Percentiles rank a stretch among this genome's conserved stretches.
phyloP scores from a whole-genome alignment of 2,113 vertebrate genomes.

The Etheostoma spectabile region DNA sequence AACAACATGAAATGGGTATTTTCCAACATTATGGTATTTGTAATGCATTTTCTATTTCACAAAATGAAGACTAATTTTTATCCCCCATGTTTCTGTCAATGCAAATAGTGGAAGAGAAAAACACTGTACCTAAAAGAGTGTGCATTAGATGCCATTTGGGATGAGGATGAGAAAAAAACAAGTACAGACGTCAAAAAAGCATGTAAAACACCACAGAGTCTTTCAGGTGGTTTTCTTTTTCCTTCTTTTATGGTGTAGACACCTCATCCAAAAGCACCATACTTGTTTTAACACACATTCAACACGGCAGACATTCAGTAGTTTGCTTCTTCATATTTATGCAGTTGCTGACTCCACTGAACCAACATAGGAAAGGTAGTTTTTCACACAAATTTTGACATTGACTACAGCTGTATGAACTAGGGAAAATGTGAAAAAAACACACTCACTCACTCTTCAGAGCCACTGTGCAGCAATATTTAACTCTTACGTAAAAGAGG shows the following conservation, averaged over 20 bases:
- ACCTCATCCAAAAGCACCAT: background rate
- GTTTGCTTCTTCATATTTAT: background rate
- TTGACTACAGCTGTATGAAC: background rate
- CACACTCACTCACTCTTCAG: background rate
- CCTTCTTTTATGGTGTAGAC: background rate
- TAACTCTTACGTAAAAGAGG: background rate
- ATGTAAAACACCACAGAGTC: background rate
- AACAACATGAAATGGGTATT: background rate
- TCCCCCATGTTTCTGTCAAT: background rate
- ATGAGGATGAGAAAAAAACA: background rate
- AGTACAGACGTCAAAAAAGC: background rate
- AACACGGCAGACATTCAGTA: background rate
- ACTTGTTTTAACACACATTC: background rate
- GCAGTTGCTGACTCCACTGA: background rate
- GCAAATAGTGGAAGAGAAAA: background rate
- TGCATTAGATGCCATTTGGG: background rate
- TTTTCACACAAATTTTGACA: background rate
- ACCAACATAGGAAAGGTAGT: background rate
- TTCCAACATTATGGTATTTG: background rate
- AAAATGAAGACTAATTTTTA: too few species aligned
- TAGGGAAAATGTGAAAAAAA: slow-evolving; percentile 12
- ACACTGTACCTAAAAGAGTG: background rate
- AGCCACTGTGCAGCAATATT: background rate
- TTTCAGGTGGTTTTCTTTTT: background rate
- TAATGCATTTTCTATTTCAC: too few species aligned